Base-by-base conservation (phyloP, 2,113 vertebrate genomes). In the Neotoma lepida region DNA sequence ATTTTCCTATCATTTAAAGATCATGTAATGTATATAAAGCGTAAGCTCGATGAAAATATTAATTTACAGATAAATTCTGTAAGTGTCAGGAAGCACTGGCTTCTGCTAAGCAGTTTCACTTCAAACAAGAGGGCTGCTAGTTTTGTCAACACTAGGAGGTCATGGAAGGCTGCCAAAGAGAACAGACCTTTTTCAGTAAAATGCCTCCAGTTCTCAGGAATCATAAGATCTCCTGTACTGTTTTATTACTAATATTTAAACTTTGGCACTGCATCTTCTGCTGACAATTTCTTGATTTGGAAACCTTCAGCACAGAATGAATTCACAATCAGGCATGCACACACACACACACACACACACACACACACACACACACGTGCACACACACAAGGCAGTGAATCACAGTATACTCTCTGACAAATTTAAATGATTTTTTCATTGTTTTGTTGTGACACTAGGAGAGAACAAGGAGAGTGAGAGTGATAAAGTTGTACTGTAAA, bases 91-190 rank as follows among this genome's bases (percentile, higher is more conserved):
- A 97, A 97, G 96, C 96, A 95, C 93, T 28, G 56, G 97, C 95
- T 97, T 97, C 97, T 97, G 97, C 97, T 73, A 91, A 90, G 91
- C 94, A 91, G 97, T 93, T 96, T 97, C 90, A 97, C 97, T 98
- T 98, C 97, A 98, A 98, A 98, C 86, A 98, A 96, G 96, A 97
- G 94, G 98, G 94, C 96, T 98, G 97, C 97, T 98, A 96, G 97
- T 98, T 98, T 98, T 98, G 97, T 98, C 97, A 98, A 97, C 98
- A 98, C 98, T 97, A 97, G 98, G 98, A 98, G 98, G 97, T 98
- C 96, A 87, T 97, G 98, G 98, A 98, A 97, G 77, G 33, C 96
- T 98, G 98, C 97, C 98, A 98, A 98, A 97, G 96, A 97, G 98
- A 98, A 97, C 97, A 98, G 98, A 95, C 97, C 94, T 97, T 98